Percentiles rank a stretch among this genome's conserved stretches.
Conservation (phyloP, 2,888 invertebrate species). For the Catocala sponsa region DNA sequence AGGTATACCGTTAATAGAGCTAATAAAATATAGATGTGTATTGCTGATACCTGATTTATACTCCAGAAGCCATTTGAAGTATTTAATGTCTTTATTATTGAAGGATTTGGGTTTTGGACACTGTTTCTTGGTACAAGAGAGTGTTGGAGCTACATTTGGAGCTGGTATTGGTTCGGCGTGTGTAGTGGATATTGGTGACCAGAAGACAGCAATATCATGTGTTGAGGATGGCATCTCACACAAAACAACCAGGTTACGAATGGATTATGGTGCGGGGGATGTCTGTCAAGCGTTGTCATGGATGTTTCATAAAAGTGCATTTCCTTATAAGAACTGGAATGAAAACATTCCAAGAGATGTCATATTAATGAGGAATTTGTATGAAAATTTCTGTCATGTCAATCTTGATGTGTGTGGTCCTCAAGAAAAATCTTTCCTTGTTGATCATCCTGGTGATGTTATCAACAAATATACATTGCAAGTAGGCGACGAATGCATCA, state of each 20-base stretch:
- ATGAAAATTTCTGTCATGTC: constrained; percentile 96
- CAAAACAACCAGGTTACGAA: constrained; percentile 93
- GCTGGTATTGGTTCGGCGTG: constrained; percentile 92
- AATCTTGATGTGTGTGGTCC: constrained; percentile 96
- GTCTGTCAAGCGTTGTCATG: constrained; percentile 96
- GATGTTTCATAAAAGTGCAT: constrained; percentile 96
- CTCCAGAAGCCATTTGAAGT: constrained; percentile 94
- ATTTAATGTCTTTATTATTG: constrained; percentile 93
- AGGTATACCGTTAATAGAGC: constrained; percentile 91
- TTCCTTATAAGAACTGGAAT: constrained; percentile 95
- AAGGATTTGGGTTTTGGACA: constrained; percentile 95
- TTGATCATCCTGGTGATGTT: constrained; percentile 91
- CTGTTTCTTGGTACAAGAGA: constrained; percentile 94
- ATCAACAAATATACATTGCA: constrained; percentile 92
- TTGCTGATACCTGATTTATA: constrained; percentile 97
- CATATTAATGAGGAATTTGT: constrained; percentile 93
- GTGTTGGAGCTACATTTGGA: constrained; percentile 85
- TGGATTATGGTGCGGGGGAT: constrained; percentile 97
- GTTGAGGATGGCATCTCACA: constrained; percentile 99
- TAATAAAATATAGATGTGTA: constrained; percentile 94
- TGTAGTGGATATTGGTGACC: constrained; percentile 98
- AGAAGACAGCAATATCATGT: constrained; percentile 98
- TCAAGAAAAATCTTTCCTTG: constrained; percentile 93
- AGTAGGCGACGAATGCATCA: constrained; percentile 97
- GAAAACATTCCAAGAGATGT: constrained; percentile 93